Percentiles rank a stretch among this genome's conserved stretches.
These are phyloP conservation scores for Todus mexicanus DNA, from an alignment of 2,797 vertebrate genomes.

Conservation along the genomic window DNA sequence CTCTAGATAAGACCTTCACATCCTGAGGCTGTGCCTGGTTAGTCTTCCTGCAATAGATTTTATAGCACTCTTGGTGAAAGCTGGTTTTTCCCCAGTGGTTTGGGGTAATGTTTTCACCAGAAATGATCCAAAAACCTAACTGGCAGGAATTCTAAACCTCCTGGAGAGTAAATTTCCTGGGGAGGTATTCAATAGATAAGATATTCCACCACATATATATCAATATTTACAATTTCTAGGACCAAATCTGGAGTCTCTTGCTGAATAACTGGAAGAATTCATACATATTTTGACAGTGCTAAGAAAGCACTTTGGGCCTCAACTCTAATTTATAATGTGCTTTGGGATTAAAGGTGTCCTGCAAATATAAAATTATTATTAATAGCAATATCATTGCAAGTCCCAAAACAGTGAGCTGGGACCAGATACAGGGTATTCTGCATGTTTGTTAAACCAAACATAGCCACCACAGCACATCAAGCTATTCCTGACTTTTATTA, in stretches of 20 bases:
- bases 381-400: background rate
- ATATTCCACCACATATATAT: background rate
- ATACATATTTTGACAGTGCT: background rate
- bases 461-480: background rate
- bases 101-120: background rate
- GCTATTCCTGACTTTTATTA: background rate
- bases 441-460: slow-evolving; percentile 15
- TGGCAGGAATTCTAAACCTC: background rate
- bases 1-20: background rate
- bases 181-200: background rate
- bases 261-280: background rate
- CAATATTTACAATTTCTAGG: slow-evolving; percentile 8
- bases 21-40: background rate
- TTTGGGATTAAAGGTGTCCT: slow-evolving; percentile 38
- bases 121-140: background rate
- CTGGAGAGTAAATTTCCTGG: background rate
- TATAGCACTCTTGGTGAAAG: background rate
- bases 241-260: background rate
- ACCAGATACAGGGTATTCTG: background rate
- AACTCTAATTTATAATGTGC: background rate
- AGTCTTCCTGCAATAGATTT: background rate
- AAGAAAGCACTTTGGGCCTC: background rate
- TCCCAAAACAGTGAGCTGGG: background rate
- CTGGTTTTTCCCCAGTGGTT: background rate
- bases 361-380: slow-evolving; percentile 13